Percentiles rank a stretch among this genome's conserved stretches.
These are phyloP conservation scores for Dynastes tityus DNA, from an alignment of 2,888 invertebrate species.

Conservation along the genomic window DNA sequence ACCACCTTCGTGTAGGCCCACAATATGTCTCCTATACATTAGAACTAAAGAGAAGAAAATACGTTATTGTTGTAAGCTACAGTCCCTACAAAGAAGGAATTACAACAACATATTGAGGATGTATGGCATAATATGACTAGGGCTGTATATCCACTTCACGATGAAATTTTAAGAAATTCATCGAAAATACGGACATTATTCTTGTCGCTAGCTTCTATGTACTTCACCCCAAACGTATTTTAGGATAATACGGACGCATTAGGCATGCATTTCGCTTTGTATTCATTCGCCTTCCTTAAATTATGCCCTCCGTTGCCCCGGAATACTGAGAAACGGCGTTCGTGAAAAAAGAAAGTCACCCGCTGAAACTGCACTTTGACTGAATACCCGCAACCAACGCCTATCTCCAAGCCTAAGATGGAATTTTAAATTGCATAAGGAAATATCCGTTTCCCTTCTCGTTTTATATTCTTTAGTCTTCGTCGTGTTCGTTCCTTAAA, in stretches of 20 bases:
- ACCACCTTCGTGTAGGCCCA: too few species aligned
- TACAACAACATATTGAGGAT: too few species aligned
- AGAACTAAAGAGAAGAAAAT: too few species aligned
- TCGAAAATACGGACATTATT: too few species aligned
- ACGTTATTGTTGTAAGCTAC: too few species aligned
- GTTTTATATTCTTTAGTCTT: not conserved
- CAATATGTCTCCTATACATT: too few species aligned
- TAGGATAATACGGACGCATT: not conserved
- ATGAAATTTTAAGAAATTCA: too few species aligned
- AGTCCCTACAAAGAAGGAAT: too few species aligned
- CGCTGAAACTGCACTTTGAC: slow-evolving; percentile 24
- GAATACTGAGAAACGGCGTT: not conserved
- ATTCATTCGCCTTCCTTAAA: slow-evolving; percentile 34
- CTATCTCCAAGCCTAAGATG: not conserved
- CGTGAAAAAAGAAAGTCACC: slow-evolving; percentile 12
- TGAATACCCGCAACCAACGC: slow-evolving; percentile 18
- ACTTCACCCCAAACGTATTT: too few species aligned
- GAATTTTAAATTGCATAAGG: slow-evolving; percentile 41
- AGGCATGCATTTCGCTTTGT: slow-evolving; percentile 36
- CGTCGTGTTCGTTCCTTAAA: not conserved
- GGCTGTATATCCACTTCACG: too few species aligned
- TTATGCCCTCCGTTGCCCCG: slow-evolving; percentile 24
- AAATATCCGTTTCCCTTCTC: slow-evolving; percentile 1
- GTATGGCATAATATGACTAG: too few species aligned
- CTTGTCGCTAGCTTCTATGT: too few species aligned